Base-by-base conservation (phyloP, 2,888 invertebrate species). In the Formica aserva region DNA sequence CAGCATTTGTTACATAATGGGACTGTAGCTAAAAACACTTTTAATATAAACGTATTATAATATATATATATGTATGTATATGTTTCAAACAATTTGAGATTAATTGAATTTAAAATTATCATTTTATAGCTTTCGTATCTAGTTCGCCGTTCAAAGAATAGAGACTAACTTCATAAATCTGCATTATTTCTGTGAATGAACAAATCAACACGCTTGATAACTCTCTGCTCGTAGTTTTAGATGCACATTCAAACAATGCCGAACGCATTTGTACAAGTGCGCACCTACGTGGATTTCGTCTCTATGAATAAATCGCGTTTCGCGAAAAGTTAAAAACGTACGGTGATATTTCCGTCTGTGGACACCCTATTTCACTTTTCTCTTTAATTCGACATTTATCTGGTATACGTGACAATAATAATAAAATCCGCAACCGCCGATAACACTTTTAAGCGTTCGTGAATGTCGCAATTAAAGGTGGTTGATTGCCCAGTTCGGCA, bases 391-490 rank as follows among this genome's bases (percentile, higher is more conserved):
- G 5, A 38, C 29, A 80, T 72, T 62, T 26, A 52, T 35, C 29
- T 55, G 55, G 13, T 62, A 35, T 32, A 41, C 62, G 65, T 55
- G 82, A 78, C 55, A 66, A 81, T 77, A 62, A 82, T 75, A 57
- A 82, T 75, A 57, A 52, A 66, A 11, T 48, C 22, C 9, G 66
- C 45, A 60, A 52, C 5, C 15, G 80, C 35, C 32, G 48, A 63
- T 82, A 76, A 76, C 57, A 65, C 81, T 62, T 82, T 82, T 82
- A 82, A 48, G 65, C 38, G 45, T 22, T 22, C 38, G 35, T 82
- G 77, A 82, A 82, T 82, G 57, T 55, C 77, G 82, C 82, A 82
- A 82, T 82, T 82, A 82, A 81, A 82, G 65, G 29, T n/a, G 52
- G 52, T 52, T 71, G 62, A 80, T 80, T 80, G 38, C 29, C 60